These are phyloP conservation scores for Drosophila kohkoa DNA, from an alignment of 1,140 invertebrate species.

Conservation along the genomic window DNA sequence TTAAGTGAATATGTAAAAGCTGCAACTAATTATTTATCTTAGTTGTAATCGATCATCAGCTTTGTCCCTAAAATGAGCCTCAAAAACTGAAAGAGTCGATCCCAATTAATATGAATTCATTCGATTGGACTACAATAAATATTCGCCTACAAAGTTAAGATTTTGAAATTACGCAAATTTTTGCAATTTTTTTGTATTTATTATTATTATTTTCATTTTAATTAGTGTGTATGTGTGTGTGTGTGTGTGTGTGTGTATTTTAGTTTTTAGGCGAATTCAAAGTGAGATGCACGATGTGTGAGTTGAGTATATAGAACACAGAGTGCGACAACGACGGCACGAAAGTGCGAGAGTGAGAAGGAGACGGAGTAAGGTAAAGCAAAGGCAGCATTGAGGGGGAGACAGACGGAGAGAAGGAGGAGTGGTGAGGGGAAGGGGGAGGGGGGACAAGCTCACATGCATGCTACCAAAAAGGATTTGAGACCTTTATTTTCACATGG, in stretches of 20 bases:
- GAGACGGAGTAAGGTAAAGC: conserved; percentile 4
- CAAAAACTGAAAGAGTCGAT: no score
- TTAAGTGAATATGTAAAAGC: no score
- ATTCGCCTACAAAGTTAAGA: no score
- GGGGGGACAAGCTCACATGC: conserved; percentile 20
- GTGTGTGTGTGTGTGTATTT: conserved; percentile 47
- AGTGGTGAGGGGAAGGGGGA: not conserved
- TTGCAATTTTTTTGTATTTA: conserved; percentile 33
- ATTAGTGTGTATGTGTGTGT: conserved; percentile 29
- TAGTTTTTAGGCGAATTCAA: conserved; percentile 63
- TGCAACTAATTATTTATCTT: no score
- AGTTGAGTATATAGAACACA: conserved; percentile 19
- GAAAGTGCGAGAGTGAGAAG: not conserved
- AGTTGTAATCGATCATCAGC: no score
- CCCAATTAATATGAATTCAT: no score
- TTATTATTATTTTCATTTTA: conserved; percentile 15
- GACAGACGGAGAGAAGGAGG: not conserved
- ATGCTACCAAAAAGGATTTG: conserved; percentile 70
- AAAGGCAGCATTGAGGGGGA: not conserved
- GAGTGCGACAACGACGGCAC: not conserved
- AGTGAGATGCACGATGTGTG: conserved; percentile 22
- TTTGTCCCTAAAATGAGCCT: no score
- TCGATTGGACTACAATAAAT: no score
- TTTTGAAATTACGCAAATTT: conserved; percentile 5
- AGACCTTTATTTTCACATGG: conserved; percentile 76